Evolutionary conservation across 1,140 invertebrate species (phyloP), one percentile per base, ranked within the genome.

Genomic region (Drosophila micromelanica): DNA sequence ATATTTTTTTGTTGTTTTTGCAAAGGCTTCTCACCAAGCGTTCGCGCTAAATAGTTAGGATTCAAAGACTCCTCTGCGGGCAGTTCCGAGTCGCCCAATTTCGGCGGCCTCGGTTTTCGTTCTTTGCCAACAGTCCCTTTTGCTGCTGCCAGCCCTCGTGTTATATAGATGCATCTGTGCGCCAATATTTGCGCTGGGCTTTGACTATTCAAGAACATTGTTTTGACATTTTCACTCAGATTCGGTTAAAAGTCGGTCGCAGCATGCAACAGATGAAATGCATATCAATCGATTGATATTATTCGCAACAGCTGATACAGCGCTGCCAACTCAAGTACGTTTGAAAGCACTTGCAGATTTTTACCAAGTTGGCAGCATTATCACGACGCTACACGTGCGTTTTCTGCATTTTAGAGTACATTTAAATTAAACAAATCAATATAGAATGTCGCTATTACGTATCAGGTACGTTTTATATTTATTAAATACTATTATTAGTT

Each of bases 381-480:
- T 7, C 17, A 17, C 27, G 45, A 67, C 45, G 48, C 68, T 70
- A 81, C 84, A 90, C 85, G 84, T 90, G 85, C 80, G 43, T 76
- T 38, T 45, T 38, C 0, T 43, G 27, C 23, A 46, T 57, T 63
- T 40, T n/a, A 45, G 45, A 62, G 8, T 27, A 45, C 37, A 9
- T 45, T 38, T 64, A n/a, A 61, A 37, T 20, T 37, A 13, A 60
- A 32, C 38, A 64, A 73, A 42, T 30, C 52, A 57, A 23, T 49
- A 49, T 17, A 90, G 64, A 38, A 91, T 91, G 90, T 91, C 90
- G 46, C 73, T 91, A 9, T 56, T 91, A 69, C 72, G 81, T 12
- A 91, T 91, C 51, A 90, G 90, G 90, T 91, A 68, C 20, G 40
- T 52, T 23, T 9, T 7, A 12, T 43, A 32, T 13, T 35, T 35